These are phyloP conservation scores for Lamellibrachia columna DNA, from an alignment of 2,888 invertebrate species.

Conservation along the genomic window DNA sequence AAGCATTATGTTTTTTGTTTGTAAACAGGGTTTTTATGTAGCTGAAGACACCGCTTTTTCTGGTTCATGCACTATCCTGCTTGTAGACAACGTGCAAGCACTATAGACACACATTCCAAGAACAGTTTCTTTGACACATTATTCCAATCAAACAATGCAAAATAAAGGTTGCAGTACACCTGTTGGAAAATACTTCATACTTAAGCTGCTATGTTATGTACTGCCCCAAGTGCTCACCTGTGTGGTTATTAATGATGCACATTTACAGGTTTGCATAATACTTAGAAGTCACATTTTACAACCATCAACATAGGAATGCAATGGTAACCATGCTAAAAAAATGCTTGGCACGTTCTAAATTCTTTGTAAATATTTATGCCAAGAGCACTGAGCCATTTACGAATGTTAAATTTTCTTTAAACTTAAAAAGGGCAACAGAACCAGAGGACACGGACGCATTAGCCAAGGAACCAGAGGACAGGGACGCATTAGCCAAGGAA, in stretches of 20 bases:
- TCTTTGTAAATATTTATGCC: not conserved
- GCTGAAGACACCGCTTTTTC: not conserved
- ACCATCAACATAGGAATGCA: not conserved
- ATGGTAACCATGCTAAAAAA: not conserved
- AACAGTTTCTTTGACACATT: not conserved
- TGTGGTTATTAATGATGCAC: not conserved
- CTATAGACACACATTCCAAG: not conserved
- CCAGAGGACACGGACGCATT: too few species aligned
- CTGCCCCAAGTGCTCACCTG: not conserved
- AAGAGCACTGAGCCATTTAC: not conserved
- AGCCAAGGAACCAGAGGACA: too few species aligned
- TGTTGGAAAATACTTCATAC: not conserved
- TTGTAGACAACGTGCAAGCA: not conserved
- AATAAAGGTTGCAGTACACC: not conserved
- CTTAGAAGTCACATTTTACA: not conserved
- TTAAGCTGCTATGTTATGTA: not conserved
- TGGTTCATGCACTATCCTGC: not conserved
- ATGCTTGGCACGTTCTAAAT: not conserved
- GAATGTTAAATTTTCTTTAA: not conserved
- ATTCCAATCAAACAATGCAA: not conserved
- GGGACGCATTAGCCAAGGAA: too few species aligned
- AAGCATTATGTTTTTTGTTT: not conserved
- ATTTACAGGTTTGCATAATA: not conserved
- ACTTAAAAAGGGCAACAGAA: too few species aligned
- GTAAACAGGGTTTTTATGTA: not conserved